phyloP scores from a whole-genome alignment of 2,797 vertebrate species.

The Pseudomugil gertrudae region DNA sequence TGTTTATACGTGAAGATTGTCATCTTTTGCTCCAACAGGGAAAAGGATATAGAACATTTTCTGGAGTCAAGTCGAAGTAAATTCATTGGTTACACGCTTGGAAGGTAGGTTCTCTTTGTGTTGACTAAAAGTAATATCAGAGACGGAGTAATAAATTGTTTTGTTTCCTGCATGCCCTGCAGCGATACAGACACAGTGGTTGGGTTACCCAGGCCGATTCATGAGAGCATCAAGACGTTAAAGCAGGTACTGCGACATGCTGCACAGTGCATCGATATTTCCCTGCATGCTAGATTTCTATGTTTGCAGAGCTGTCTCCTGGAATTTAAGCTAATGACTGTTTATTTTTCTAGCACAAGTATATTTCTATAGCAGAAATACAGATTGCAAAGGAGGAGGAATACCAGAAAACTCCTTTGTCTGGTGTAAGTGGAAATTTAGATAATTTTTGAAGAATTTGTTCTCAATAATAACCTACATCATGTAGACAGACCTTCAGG shows the following conservation, averaged over 20 bases:
- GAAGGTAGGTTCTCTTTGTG: constrained; percentile 82
- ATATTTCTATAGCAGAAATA: constrained; percentile 93
- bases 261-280: not conserved
- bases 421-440: constrained; percentile 85
- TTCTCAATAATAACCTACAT: not conserved
- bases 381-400: constrained; percentile 95
- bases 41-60: constrained; percentile 98
- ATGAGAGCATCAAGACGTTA: constrained; percentile 96
- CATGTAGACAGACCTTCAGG: not conserved
- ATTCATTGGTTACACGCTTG: constrained; percentile 97
- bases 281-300: not conserved
- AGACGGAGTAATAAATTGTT: not conserved
- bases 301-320: not conserved
- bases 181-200: constrained; percentile 97
- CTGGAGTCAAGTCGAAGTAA: constrained; percentile 98
- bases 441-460: not conserved
- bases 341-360: constrained; percentile 89
- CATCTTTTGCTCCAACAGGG: constrained; percentile 78
- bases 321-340: not conserved
- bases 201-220: constrained; percentile 95
- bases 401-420: constrained; percentile 93
- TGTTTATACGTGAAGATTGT: not conserved
- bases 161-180: constrained; percentile 24
- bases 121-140: not conserved
- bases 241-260: constrained; percentile 85